Percentiles rank a stretch among this genome's conserved stretches.
phyloP scores from a whole-genome alignment of 2,113 vertebrate genomes.

The Tupaia tana region DNA sequence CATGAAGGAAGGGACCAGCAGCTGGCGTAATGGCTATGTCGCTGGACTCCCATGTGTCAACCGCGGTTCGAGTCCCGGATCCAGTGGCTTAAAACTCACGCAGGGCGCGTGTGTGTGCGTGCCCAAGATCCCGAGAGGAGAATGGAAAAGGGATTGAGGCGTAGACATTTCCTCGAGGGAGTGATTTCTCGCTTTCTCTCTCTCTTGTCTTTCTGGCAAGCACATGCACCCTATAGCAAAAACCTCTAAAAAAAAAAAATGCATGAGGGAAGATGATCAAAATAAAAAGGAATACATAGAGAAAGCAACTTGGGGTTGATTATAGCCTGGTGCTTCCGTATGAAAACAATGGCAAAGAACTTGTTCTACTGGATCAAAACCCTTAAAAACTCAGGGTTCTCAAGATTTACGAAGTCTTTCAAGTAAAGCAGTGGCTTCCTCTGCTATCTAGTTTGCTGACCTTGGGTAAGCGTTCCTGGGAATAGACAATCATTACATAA shows the following conservation, averaged over 20 bases:
- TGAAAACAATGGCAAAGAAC: slow-evolving; percentile 26
- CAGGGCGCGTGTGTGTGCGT: too few species aligned
- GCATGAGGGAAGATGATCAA: not conserved
- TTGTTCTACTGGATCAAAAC: not conserved
- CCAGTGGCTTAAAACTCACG: too few species aligned
- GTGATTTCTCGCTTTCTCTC: too few species aligned
- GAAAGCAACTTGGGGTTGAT: not conserved
- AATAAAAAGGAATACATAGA: not conserved
- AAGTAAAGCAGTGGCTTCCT: slow-evolving; percentile 20
- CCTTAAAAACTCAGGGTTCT: not conserved
- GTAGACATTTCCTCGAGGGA: too few species aligned
- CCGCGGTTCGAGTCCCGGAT: too few species aligned
- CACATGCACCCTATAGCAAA: too few species aligned
- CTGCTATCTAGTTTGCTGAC: slow-evolving; percentile 6
- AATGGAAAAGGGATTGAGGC: too few species aligned
- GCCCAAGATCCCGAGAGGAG: too few species aligned
- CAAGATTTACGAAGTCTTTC: slow-evolving; percentile 26
- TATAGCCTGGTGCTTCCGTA: not conserved
- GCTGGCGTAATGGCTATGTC: too few species aligned
- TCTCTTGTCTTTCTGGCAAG: too few species aligned
- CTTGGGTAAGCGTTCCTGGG: slow-evolving; percentile 49
- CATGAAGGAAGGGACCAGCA: not conserved
- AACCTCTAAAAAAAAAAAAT: not conserved
- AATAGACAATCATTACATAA: not conserved
- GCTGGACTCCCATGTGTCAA: too few species aligned